Evolutionary conservation across 2,888 invertebrate species (phyloP), one percentile per base, ranked within the genome.

Genomic region (Anthrax anthrax): DNA sequence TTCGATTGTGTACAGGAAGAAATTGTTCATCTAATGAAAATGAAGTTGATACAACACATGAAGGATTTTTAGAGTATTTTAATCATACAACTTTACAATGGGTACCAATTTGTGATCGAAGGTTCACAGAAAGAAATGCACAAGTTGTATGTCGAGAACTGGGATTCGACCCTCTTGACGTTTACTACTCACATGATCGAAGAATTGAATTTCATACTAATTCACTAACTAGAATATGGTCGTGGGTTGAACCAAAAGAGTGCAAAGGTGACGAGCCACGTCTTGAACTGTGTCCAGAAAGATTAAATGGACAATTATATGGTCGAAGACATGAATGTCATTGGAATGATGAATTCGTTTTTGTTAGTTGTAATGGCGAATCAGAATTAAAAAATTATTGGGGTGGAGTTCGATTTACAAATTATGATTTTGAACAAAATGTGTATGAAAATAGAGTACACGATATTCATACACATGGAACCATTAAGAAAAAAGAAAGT

Each of bases 41-140:
- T 39, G 57, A 66, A 13, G 64, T 70, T 16, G 70, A 71, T 42
- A 69, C 65, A 49, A 71, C 72, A 2, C 77, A 77, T 56, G 81
- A 85, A 74, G 96, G 96, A 6, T 97, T 95, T 59, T 65, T 97
- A 49, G 94, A 97, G 70, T 86, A 92, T 61, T 97, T 87, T 63
- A 99, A 98, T 60, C 77, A 77, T 55, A 97, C 98, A 2, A 94
- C 95, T 0, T 72, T 90, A 17, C 95, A 96, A 60, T 96, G 95
- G 91, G 87, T 95, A 34, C 91, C 97, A 0, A 81, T 96, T 70
- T 98, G 98, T 67, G 98, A 98, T 65, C 77, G 77, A 39, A 76
- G 92, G 49, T 98, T 98, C 64, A 95, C 95, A 0, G 92, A 96
- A 63, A 77, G 95, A 57, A 97, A 96, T 62, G 96, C 94, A 5